These are phyloP conservation scores for Limnodromus scolopaceus DNA, from an alignment of 2,797 vertebrate species.

Conservation along the genomic window DNA sequence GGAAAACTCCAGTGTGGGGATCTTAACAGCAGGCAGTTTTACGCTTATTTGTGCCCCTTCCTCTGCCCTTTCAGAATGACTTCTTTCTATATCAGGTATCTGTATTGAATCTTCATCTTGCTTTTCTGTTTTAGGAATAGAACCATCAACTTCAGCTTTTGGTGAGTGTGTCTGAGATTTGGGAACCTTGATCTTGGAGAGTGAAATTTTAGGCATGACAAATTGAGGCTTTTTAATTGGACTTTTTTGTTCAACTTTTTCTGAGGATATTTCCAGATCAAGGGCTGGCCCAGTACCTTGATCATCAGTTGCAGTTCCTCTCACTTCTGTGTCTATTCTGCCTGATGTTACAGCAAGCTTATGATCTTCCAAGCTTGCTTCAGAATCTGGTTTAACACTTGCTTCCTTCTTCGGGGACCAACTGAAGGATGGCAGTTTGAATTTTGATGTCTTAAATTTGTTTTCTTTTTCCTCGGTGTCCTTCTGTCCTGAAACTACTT, in stretches of 20 bases:
- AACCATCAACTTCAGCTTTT: neutral
- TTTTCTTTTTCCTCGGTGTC: slow-evolving; percentile 43
- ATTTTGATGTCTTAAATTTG: slow-evolving; percentile 68
- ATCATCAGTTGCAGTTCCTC: neutral
- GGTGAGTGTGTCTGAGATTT: neutral
- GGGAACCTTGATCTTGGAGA: slow-evolving; percentile 44
- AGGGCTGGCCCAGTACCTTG: neutral
- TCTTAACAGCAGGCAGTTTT: slow-evolving; percentile 15
- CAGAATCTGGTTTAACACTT: neutral
- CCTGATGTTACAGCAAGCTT: neutral
- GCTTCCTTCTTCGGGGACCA: slow-evolving; percentile 71
- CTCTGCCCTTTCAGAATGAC: neutral
- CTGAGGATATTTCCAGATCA: neutral
- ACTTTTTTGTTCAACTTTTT: slow-evolving; percentile 11
- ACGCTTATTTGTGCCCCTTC: slow-evolving; percentile 58
- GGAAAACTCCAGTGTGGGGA: neutral
- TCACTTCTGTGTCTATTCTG: neutral
- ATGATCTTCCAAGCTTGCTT: neutral
- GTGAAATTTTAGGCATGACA: slow-evolving; percentile 45
- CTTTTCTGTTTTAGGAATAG: neutral
- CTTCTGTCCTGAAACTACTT: neutral
- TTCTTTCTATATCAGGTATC: slow-evolving; percentile 58
- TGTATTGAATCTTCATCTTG: neutral
- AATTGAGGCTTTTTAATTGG: slow-evolving; percentile 24
- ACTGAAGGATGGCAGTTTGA: slow-evolving; percentile 69